Percentiles rank a stretch among this genome's conserved stretches.
Conservation (phyloP, 2,113 vertebrate species). For the Synchiropus splendidus region DNA sequence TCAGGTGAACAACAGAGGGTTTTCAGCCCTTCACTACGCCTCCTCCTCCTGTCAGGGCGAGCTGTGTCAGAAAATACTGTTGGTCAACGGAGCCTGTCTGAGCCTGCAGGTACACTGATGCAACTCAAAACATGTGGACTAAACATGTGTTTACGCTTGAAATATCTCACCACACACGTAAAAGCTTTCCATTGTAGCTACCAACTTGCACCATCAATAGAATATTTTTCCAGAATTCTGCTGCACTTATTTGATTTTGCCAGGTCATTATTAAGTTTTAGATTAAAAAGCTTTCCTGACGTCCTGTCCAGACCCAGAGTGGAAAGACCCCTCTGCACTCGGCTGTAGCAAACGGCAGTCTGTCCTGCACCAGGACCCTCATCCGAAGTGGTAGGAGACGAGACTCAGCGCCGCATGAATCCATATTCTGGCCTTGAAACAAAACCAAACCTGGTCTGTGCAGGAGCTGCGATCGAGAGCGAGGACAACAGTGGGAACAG, state of each 20-base stretch:
- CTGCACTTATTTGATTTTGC: too few relatives aligned
- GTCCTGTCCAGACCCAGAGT: constrained; percentile 83
- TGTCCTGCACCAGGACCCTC: constrained; percentile 95
- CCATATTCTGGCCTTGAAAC: too few relatives aligned
- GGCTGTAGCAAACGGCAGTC: constrained; percentile 93
- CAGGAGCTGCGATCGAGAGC: constrained; percentile 90
- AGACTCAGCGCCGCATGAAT: too few relatives aligned
- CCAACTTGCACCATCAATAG: too few relatives aligned
- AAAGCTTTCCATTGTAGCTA: too few relatives aligned
- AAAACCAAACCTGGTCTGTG: background rate
- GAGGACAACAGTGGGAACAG: constrained; percentile 94
- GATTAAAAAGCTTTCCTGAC: too few relatives aligned
- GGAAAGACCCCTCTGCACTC: constrained; percentile 95
- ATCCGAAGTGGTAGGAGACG: constrained; percentile 85
- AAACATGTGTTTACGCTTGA: too few relatives aligned
- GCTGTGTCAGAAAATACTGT: constrained; percentile 87
- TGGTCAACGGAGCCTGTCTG: constrained; percentile 85
- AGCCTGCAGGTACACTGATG: constrained; percentile 88
- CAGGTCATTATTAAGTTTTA: too few relatives aligned
- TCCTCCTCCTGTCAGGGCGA: constrained; percentile 92
- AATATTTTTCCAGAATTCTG: too few relatives aligned
- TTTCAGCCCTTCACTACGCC: constrained; percentile 92
- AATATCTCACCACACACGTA: too few relatives aligned
- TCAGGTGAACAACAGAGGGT: constrained; percentile 85
- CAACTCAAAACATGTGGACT: too few relatives aligned